Percentiles rank a stretch among this genome's conserved stretches.
These are phyloP conservation scores for Tipula helvola DNA, from an alignment of 2,888 invertebrate genomes.

Conservation along the genomic window DNA sequence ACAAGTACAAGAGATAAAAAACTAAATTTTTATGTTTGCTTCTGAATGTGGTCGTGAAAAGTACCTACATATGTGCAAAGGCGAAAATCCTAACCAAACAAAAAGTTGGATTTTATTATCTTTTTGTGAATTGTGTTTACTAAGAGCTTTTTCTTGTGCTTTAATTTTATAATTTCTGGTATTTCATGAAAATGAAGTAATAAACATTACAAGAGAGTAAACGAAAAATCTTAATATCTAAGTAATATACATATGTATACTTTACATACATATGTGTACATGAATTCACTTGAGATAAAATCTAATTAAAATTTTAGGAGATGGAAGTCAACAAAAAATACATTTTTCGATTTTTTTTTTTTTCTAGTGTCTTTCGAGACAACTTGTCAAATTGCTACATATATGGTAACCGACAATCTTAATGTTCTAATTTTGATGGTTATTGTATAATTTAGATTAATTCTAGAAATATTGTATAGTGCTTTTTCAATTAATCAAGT, in stretches of 20 bases:
- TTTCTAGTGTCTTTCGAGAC: neutral
- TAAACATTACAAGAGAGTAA: neutral
- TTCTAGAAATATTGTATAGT: no score
- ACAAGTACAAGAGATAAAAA: neutral
- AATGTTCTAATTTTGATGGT: neutral
- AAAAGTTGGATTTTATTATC: neutral
- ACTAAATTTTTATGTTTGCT: neutral
- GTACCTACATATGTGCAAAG: neutral
- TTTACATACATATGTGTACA: neutral
- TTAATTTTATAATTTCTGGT: neutral
- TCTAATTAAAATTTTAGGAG: neutral
- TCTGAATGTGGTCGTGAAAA: neutral
- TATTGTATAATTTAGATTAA: no score
- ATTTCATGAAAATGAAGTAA: neutral
- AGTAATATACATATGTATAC: neutral
- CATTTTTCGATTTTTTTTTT: neutral
- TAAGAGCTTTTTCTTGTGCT: neutral
- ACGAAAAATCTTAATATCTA: neutral
- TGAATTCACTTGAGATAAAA: neutral
- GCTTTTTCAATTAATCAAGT: no score
- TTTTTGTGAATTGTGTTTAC: neutral
- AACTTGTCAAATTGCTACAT: neutral
- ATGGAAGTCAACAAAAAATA: neutral
- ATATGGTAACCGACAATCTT: neutral
- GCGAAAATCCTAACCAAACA: neutral